Percentiles rank a stretch among this genome's conserved stretches.
Conservation (phyloP, 2,797 vertebrate species). For the Kryptolebias ocellatus region DNA sequence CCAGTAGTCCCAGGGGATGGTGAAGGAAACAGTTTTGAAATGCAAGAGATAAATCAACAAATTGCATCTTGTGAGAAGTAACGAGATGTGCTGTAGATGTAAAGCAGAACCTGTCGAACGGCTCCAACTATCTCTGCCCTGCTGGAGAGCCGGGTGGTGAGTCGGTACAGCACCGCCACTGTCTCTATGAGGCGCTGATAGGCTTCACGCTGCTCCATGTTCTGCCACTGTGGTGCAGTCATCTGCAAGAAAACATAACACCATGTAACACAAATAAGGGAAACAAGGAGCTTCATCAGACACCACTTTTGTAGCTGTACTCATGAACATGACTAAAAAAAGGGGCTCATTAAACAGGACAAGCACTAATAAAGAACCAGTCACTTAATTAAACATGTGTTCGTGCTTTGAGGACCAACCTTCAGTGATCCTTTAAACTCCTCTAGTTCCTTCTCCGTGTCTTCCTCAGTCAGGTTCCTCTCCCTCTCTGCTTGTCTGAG, state of each 20-base stretch:
- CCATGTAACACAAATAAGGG: background rate
- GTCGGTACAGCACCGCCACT: conserved; percentile 87
- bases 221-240: conserved; percentile 90
- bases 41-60: background rate
- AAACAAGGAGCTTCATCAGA: background rate
- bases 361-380: too few species aligned
- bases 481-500: conserved; percentile 95
- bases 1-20: conserved; percentile 8
- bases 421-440: conserved; percentile 92
- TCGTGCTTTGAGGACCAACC: conserved; percentile 75
- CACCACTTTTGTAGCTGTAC: too few species aligned
- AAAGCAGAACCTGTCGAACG: conserved; percentile 87
- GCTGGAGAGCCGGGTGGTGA: conserved; percentile 93
- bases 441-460: conserved; percentile 96
- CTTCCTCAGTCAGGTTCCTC: conserved; percentile 94
- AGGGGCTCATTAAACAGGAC: too few species aligned
- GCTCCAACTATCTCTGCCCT: conserved; percentile 95
- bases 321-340: too few species aligned
- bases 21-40: background rate
- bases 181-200: conserved; percentile 94
- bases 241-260: conserved; percentile 77
- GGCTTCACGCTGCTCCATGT: conserved; percentile 91
- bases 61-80: background rate
- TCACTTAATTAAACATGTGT: too few species aligned
- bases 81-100: background rate